phyloP scores from a whole-genome alignment of 2,797 vertebrate genomes.

The Notamacropus eugenii region DNA sequence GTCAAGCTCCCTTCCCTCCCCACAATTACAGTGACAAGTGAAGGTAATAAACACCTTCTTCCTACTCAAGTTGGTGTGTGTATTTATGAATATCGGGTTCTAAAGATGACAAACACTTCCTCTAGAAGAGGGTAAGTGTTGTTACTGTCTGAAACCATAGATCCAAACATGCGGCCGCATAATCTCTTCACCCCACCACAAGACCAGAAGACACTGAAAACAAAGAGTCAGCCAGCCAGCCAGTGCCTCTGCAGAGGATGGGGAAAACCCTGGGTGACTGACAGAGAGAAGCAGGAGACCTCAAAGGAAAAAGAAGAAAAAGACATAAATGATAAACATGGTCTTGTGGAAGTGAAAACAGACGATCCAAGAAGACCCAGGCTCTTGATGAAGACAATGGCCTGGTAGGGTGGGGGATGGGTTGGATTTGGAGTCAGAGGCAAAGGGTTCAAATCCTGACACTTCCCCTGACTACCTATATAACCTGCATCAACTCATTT shows the following conservation, averaged over 20 bases:
- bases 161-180: slow-evolving; percentile 27
- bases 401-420: background rate
- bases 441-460: background rate
- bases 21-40: background rate
- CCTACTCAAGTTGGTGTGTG: background rate
- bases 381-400: background rate
- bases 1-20: slow-evolving; percentile 2
- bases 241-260: slow-evolving; percentile 3
- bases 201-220: background rate
- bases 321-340: background rate
- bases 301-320: slow-evolving; percentile 19
- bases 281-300: slow-evolving; percentile 23
- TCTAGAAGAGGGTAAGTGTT: slow-evolving; percentile 6
- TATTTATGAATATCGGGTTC: slow-evolving; percentile 5
- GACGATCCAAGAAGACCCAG: background rate
- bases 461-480: background rate
- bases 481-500: background rate
- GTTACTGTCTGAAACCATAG: slow-evolving; percentile 7
- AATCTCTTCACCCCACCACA: background rate
- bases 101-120: slow-evolving; percentile 9
- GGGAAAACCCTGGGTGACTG: background rate
- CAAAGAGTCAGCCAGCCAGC: background rate
- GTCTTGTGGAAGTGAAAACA: background rate
- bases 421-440: background rate
- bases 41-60: background rate